phyloP scores from a whole-genome alignment of 2,797 vertebrate species.

The Lindbergichthys nudifrons region DNA sequence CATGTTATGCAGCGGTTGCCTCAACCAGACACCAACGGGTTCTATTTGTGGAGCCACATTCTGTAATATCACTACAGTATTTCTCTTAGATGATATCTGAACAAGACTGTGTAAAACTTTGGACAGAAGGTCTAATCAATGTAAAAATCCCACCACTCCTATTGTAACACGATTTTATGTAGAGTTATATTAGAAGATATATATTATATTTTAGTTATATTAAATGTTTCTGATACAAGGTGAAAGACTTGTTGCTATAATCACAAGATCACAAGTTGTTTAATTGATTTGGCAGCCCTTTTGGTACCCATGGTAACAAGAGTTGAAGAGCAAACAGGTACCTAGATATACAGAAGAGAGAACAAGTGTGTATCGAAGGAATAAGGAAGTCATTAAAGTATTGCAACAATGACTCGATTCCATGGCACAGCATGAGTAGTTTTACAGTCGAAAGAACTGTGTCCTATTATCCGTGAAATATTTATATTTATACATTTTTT shows the following conservation, averaged over 20 bases:
- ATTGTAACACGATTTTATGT: no score
- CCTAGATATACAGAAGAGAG: no score
- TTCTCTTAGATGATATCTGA: neutral
- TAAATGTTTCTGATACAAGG: neutral
- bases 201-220: no score
- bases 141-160: no score
- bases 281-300: neutral
- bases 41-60: neutral
- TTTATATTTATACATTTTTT: no score
- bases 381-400: neutral
- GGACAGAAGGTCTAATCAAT: neutral
- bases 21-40: slow-evolving; percentile 1
- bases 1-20: neutral
- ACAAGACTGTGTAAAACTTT: neutral
- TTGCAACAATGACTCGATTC: slow-evolving; percentile 7
- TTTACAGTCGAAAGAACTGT: neutral
- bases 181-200: no score
- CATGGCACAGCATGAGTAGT: neutral
- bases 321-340: no score
- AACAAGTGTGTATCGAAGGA: neutral
- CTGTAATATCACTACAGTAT: neutral
- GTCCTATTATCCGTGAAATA: no score
- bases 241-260: neutral
- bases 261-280: neutral
- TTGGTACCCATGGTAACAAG: no score